A percentile compares a stretch with the other conserved stretches of the same genome.
These are phyloP conservation scores for Oncorhynchus kisutch DNA, from an alignment of 2,113 vertebrate species.

Conservation along the genomic window DNA sequence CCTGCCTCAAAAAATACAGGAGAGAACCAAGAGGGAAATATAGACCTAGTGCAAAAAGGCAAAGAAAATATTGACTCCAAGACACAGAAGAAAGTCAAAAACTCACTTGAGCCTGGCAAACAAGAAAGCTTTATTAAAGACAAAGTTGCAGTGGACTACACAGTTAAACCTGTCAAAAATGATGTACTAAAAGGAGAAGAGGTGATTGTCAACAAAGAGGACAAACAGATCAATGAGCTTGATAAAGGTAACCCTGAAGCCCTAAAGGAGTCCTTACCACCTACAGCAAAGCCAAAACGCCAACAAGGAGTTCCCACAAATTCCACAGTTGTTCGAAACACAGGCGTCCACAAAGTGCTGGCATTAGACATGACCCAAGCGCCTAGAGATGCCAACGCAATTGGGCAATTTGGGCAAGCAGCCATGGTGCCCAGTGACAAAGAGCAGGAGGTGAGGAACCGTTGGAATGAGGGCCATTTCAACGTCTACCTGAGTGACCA, in stretches of 20 bases:
- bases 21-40: not conserved
- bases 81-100: not conserved
- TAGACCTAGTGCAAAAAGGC: not conserved
- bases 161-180: not conserved
- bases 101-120: not conserved
- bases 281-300: not conserved
- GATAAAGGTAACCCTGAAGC: constrained; percentile 4
- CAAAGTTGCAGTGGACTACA: constrained; percentile 1
- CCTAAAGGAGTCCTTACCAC: constrained; percentile 3
- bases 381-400: constrained; percentile 80
- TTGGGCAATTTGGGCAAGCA: constrained; percentile 87
- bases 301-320: constrained; percentile 1
- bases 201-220: not conserved
- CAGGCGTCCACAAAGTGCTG: constrained; percentile 76
- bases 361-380: constrained; percentile 76
- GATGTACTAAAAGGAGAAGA: constrained; percentile 12
- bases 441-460: constrained; percentile 75
- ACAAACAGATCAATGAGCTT: not conserved
- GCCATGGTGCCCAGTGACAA: constrained; percentile 72
- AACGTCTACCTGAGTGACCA: constrained; percentile 94
- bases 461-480: constrained; percentile 94
- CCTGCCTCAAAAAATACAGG: constrained; percentile 2
- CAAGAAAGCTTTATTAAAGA: constrained; percentile 5
- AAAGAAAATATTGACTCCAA: not conserved
- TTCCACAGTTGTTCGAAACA: constrained; percentile 23